Conservation (phyloP, 1,140 invertebrate genomes). For the Leptopilina boulardi region DNA sequence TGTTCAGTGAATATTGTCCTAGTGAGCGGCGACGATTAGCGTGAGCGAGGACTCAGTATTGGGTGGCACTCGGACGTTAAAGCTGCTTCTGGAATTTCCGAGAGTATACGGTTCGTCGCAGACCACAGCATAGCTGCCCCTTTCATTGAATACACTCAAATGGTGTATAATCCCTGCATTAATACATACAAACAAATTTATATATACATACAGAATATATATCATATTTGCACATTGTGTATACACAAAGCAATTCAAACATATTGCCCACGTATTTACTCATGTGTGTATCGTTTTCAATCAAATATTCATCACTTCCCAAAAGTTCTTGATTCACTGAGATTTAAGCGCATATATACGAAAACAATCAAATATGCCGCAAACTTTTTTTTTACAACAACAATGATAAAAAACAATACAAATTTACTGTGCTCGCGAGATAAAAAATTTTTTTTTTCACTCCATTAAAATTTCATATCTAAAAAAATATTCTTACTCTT, state of each 20-base stretch:
- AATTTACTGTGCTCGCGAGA: too few relatives aligned
- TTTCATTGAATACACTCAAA: conserved; percentile 60
- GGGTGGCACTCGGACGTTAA: conserved; percentile 63
- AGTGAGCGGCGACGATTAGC: conserved; percentile 66
- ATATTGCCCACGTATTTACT: conserved; percentile 24
- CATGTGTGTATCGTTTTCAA: conserved; percentile 25
- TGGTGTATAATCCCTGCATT: conserved; percentile 66
- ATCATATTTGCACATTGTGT: background rate
- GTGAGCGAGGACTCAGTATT: conserved; percentile 61
- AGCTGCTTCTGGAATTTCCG: conserved; percentile 59
- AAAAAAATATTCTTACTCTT: too few relatives aligned
- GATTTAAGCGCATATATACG: background rate
- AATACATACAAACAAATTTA: background rate
- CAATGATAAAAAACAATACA: too few relatives aligned
- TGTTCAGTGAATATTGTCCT: background rate
- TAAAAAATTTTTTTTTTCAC: too few relatives aligned
- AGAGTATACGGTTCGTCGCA: conserved; percentile 65
- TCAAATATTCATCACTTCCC: conserved; percentile 24
- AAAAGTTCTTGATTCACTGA: background rate
- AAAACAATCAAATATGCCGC: background rate
- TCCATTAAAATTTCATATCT: too few relatives aligned
- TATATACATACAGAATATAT: background rate
- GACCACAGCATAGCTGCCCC: conserved; percentile 65
- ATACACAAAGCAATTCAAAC: background rate
- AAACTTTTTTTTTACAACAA: background rate